Percentiles rank a stretch among this genome's conserved stretches.
phyloP scores from a whole-genome alignment of 2,113 vertebrate species.

The Python bivittatus region DNA sequence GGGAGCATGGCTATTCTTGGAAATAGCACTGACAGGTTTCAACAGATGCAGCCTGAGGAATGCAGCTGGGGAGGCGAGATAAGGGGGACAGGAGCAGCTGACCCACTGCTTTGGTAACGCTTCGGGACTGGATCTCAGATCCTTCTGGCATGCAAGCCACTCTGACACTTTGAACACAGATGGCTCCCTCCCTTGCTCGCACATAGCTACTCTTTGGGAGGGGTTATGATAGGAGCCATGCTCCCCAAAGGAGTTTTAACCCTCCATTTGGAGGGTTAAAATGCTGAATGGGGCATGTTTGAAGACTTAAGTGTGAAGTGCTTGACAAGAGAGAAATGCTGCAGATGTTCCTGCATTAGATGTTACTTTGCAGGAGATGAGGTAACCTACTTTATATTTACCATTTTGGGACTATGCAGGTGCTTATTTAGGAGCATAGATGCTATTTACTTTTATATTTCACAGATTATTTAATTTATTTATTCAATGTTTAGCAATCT shows the following conservation, averaged over 20 bases:
- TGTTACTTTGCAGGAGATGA: background rate
- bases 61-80: conserved; percentile 64
- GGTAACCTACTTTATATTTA: background rate
- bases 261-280: conserved; percentile 52
- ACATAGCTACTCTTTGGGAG: background rate
- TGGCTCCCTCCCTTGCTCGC: conserved; percentile 38
- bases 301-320: background rate
- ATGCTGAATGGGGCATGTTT: background rate
- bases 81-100: conserved; percentile 64
- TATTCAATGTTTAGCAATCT: background rate
- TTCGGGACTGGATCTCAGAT: conserved; percentile 41
- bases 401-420: background rate
- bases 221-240: background rate
- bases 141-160: conserved; percentile 44
- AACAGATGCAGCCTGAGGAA: conserved; percentile 90
- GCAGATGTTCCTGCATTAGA: background rate
- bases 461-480: background rate
- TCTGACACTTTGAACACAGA: conserved; percentile 62
- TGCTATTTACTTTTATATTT: background rate
- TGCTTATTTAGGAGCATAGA: background rate
- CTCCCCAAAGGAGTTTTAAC: conserved; percentile 24
- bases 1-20: conserved; percentile 89
- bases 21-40: conserved; percentile 82
- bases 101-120: conserved; percentile 60
- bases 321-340: background rate